Percentiles rank a stretch among this genome's conserved stretches.
Conservation (phyloP, 2,113 vertebrate genomes). For the Gadus chalcogrammus region DNA sequence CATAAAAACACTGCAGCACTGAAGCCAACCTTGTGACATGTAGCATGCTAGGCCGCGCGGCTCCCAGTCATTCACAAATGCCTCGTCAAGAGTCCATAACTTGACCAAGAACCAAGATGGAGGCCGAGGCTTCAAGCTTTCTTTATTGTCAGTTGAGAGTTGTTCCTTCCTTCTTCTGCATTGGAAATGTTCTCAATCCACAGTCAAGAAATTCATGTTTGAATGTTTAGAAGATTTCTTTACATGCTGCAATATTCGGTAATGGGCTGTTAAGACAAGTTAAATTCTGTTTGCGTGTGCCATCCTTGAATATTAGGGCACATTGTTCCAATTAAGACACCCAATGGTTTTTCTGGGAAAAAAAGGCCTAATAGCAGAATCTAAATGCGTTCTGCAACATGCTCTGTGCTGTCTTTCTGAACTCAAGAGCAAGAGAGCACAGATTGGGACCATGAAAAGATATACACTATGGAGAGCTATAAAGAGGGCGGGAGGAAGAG, state of each 20-base stretch:
- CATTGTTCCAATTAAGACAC: too few species aligned
- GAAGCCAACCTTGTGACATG: slow-evolving; percentile 61
- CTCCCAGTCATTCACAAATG: slow-evolving; percentile 41
- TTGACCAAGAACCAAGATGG: neutral
- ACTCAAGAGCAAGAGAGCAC: slow-evolving; percentile 49
- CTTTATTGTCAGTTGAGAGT: too few species aligned
- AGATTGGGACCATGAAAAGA: neutral
- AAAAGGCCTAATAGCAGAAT: slow-evolving; percentile 17
- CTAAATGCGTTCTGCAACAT: slow-evolving; percentile 50
- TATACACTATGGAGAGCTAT: neutral
- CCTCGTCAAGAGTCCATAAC: neutral
- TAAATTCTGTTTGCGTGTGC: neutral
- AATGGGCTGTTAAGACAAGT: neutral
- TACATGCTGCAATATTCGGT: neutral
- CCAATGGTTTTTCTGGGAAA: too few species aligned
- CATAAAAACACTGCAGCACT: slow-evolving; percentile 55
- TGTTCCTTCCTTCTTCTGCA: too few species aligned
- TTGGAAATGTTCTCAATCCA: too few species aligned
- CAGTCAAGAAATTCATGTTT: too few species aligned
- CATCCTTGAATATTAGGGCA: neutral
- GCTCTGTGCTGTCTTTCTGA: slow-evolving; percentile 45
- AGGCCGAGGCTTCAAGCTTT: too few species aligned
- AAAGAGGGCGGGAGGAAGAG: slow-evolving; percentile 3
- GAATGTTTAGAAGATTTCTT: too few species aligned
- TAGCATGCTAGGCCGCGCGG: slow-evolving; percentile 52